Evolutionary conservation across 2,888 invertebrate genomes (phyloP).

Genomic region (Cenopis cana): DNA sequence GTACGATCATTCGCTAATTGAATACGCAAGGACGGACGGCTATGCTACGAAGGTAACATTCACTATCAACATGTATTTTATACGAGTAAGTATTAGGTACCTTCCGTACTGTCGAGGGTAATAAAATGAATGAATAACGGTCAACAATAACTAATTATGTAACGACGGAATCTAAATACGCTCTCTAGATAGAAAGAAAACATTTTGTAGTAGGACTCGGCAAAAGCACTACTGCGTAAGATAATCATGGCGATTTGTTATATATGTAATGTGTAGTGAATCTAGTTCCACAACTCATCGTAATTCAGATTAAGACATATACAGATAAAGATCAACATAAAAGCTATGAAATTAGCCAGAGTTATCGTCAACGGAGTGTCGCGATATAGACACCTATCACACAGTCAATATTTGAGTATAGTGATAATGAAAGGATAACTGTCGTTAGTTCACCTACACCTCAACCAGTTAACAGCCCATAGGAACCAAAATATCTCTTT

Average conservation of each 20-base stretch:
- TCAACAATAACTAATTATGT: neutral
- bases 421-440: conserved; percentile 3
- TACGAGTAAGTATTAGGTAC: neutral
- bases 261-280: no score
- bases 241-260: no score
- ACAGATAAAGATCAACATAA: neutral
- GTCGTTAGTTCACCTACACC: neutral
- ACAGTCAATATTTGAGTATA: conserved; percentile 28
- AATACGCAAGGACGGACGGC: neutral
- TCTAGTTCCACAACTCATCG: no score
- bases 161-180: no score
- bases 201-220: no score
- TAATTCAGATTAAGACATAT: neutral
- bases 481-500: neutral
- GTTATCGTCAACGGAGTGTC: conserved; percentile 1
- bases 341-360: neutral
- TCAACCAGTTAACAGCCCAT: neutral
- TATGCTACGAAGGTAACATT: neutral
- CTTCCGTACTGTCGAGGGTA: neutral
- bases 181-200: no score
- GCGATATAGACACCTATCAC: conserved; percentile 17
- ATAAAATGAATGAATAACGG: no score
- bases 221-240: no score
- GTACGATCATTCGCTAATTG: neutral
- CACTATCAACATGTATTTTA: neutral